phyloP scores from a whole-genome alignment of 2,888 invertebrate species.

The Bellardia pandia region DNA sequence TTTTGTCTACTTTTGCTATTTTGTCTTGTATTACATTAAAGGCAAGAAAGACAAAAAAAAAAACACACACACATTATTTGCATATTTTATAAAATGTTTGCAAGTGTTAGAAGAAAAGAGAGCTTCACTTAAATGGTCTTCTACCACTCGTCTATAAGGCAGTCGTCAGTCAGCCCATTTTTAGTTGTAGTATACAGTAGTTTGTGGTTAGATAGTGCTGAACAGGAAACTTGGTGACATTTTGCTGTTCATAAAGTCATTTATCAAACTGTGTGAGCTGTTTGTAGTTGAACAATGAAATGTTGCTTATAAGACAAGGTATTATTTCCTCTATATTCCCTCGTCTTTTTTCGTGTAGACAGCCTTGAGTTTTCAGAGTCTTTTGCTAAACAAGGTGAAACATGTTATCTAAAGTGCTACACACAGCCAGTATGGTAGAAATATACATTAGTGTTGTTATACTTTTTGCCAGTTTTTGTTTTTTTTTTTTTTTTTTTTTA shows the following conservation, averaged over 20 bases:
- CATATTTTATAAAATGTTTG: slow-evolving; percentile 68
- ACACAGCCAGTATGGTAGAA: slow-evolving; percentile 27
- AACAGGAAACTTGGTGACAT: slow-evolving; percentile 64
- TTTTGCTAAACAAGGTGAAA: slow-evolving; percentile 61
- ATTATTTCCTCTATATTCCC: slow-evolving; percentile 24
- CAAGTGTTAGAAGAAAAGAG: slow-evolving; percentile 49
- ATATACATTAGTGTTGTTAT: slow-evolving; percentile 26
- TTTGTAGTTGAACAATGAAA: slow-evolving; percentile 46
- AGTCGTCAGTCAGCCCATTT: slow-evolving; percentile 32
- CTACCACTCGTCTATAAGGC: slow-evolving; percentile 48
- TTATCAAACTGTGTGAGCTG: slow-evolving; percentile 73
- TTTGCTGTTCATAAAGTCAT: slow-evolving; percentile 72
- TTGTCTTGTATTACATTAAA: slow-evolving; percentile 43
- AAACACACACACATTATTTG: slow-evolving; percentile 59
- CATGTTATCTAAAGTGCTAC: slow-evolving; percentile 64
- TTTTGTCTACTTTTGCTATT: slow-evolving; percentile 47
- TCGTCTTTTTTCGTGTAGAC: neutral
- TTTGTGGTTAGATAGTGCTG: neutral
- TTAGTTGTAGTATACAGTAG: neutral
- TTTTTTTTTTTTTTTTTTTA: slow-evolving; percentile 3
- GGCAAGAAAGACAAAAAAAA: slow-evolving; percentile 17
- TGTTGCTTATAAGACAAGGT: slow-evolving; percentile 50
- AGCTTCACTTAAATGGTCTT: slow-evolving; percentile 65
- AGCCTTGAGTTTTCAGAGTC: slow-evolving; percentile 32
- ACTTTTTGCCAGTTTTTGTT: slow-evolving; percentile 25